phyloP scores from a whole-genome alignment of 2,113 vertebrate species.

The Peromyscus leucopus region DNA sequence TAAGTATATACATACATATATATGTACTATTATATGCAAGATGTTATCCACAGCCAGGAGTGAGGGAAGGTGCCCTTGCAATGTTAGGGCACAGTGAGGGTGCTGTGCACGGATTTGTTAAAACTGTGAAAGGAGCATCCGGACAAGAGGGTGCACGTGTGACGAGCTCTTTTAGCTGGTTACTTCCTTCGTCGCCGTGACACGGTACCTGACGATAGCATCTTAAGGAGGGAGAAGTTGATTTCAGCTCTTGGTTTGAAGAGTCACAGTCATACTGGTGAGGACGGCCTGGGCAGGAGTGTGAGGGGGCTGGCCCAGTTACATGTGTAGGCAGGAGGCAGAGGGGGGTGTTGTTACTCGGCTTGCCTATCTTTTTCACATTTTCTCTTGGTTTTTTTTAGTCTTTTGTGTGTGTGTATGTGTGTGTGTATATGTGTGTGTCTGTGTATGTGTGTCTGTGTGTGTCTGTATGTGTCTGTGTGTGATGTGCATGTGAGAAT shows the following conservation, averaged over 20 bases:
- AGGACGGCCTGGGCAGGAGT: rapidly evolving
- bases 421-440: too few species aligned
- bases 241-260: too few species aligned
- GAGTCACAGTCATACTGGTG: neutral
- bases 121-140: neutral
- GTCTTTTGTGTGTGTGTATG: neutral
- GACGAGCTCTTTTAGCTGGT: neutral
- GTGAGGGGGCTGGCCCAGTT: rapidly evolving
- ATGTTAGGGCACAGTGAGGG: neutral
- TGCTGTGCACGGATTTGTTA: neutral
- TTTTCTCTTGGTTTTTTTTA: neutral
- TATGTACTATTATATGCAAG: neutral
- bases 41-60: neutral
- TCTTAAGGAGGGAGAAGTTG: neutral
- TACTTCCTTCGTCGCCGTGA: neutral
- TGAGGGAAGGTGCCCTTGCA: neutral
- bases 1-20: too few species aligned
- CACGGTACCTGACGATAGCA: neutral
- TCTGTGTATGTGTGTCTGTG: too few species aligned
- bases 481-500: neutral
- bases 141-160: neutral
- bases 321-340: neutral
- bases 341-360: neutral
- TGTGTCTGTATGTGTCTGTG: neutral
- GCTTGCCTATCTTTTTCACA: too few species aligned